These are phyloP conservation scores for Seladonia tumulorum DNA, from an alignment of 2,888 invertebrate genomes.

Conservation along the genomic window DNA sequence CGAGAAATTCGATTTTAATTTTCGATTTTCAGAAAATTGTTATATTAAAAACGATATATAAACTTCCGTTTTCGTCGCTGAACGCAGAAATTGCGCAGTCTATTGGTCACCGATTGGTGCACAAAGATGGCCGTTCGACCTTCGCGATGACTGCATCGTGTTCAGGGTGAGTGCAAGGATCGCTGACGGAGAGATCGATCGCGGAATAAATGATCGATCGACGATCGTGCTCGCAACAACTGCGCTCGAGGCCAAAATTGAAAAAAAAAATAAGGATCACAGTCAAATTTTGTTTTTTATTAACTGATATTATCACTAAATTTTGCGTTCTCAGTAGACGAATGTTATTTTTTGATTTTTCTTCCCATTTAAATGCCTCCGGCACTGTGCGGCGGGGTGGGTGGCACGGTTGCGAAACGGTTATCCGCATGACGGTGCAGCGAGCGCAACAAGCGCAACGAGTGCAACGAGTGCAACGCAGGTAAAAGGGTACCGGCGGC, in stretches of 20 bases:
- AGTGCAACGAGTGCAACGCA: conserved; percentile 15
- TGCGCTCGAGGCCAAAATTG: too few species aligned
- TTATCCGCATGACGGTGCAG: conserved; percentile 25
- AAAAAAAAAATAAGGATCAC: too few species aligned
- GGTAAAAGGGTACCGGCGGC: conserved; percentile 29
- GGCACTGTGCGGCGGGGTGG: background rate
- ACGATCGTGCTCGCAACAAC: background rate
- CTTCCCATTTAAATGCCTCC: background rate
- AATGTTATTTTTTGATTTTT: too few species aligned
- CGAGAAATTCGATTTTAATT: too few species aligned
- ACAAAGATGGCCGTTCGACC: background rate
- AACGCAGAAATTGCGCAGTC: too few species aligned
- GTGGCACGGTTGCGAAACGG: conserved; percentile 32
- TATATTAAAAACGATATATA: too few species aligned
- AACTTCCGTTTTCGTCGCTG: too few species aligned
- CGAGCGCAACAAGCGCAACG: conserved; percentile 11
- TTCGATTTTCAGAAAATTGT: too few species aligned
- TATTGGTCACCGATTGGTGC: background rate
- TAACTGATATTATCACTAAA: too few species aligned
- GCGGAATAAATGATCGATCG: background rate
- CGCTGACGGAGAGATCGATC: background rate
- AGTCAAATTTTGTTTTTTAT: too few species aligned
- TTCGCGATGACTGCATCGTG: background rate
- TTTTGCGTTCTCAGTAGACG: too few species aligned
- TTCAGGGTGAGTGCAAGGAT: background rate